phyloP scores from a whole-genome alignment of 2,113 vertebrate genomes.

The Centrocercus urophasianus region DNA sequence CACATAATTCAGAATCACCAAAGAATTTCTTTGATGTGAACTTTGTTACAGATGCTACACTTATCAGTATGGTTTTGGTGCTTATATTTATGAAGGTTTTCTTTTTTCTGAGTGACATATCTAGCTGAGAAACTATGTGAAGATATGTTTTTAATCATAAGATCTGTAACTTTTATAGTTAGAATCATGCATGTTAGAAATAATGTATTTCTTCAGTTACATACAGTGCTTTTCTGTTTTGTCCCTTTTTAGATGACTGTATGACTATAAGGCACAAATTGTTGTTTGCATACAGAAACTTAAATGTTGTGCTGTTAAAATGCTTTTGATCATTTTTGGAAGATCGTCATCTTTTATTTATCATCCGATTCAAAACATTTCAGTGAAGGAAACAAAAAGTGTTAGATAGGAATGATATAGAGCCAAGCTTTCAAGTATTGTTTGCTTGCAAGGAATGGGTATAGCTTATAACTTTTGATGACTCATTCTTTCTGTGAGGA shows the following conservation, averaged over 20 bases:
- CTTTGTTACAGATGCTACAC: fast-evolving
- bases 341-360: conserved; percentile 37
- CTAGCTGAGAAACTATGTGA: neutral
- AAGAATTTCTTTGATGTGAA: neutral
- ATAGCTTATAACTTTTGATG: neutral
- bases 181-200: fast-evolving
- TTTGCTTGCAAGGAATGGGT: neutral
- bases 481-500: neutral
- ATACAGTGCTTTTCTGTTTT: neutral
- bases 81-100: fast-evolving
- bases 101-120: neutral
- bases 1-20: neutral
- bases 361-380: neutral
- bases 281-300: neutral
- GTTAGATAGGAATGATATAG: conserved; percentile 5
- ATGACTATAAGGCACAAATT: neutral
- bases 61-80: neutral
- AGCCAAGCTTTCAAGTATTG: conserved; percentile 25
- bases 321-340: conserved; percentile 18
- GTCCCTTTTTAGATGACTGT: neutral
- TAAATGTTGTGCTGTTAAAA: neutral
- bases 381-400: neutral
- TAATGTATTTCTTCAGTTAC: neutral
- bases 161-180: neutral
- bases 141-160: neutral